These are phyloP conservation scores for Bufo gargarizans DNA, from an alignment of 2,113 vertebrate species.

Conservation along the genomic window DNA sequence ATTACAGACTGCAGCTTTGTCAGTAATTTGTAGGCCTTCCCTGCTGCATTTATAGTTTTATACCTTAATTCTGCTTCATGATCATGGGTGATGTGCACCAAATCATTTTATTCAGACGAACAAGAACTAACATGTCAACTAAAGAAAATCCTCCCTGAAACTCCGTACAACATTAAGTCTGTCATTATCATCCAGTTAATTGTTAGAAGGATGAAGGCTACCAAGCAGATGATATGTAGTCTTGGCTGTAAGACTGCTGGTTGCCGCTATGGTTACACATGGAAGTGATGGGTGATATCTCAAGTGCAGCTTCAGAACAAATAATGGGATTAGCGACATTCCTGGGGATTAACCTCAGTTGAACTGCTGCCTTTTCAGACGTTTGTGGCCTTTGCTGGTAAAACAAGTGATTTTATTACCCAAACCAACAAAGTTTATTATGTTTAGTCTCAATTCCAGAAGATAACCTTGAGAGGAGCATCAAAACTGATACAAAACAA, in stretches of 20 bases:
- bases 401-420: background rate
- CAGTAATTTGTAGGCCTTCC: conserved; percentile 2
- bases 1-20: background rate
- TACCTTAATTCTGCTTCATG: background rate
- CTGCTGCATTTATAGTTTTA: background rate
- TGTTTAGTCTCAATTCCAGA: background rate
- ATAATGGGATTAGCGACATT: conserved; percentile 34
- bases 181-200: background rate
- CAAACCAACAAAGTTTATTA: background rate
- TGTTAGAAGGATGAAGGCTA: background rate
- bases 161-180: background rate
- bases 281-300: conserved; percentile 2
- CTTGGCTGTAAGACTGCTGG: background rate
- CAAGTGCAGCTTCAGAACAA: conserved; percentile 10
- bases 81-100: background rate
- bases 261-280: background rate
- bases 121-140: conserved; percentile 11
- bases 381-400: background rate
- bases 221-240: background rate
- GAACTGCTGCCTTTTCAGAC: conserved; percentile 5
- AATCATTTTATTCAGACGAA: background rate
- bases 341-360: conserved; percentile 40
- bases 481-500: background rate
- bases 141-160: background rate
- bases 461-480: background rate